Conservation (phyloP, 2,797 vertebrate genomes). For the Glossophaga mutica region DNA sequence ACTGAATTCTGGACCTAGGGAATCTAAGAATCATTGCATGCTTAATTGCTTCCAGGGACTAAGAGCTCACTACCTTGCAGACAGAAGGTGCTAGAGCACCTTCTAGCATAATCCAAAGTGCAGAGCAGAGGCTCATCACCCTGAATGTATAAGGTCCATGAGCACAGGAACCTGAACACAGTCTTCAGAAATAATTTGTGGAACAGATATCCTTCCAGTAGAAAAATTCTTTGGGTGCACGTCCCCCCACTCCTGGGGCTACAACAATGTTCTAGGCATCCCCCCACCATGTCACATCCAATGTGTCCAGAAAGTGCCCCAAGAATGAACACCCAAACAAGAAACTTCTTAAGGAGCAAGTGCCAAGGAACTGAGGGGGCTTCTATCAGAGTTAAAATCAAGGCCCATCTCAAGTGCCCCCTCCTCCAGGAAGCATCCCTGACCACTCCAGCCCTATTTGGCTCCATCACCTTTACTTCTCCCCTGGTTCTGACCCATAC, state of each 20-base stretch:
- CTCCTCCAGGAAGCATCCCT: neutral
- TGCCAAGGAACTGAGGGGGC: no score
- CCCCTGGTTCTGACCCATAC: neutral
- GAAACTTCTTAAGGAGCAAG: neutral
- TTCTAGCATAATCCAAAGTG: neutral
- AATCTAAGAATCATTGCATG: neutral
- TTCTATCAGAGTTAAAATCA: neutral
- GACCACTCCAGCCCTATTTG: neutral
- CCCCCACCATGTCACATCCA: neutral
- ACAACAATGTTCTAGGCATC: neutral
- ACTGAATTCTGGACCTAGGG: neutral
- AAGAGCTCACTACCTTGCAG: neutral
- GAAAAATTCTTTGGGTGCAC: no score
- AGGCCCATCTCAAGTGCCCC: neutral
- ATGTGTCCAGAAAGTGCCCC: neutral
- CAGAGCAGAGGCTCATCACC: neutral
- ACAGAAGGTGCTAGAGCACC: neutral
- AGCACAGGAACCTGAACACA: neutral
- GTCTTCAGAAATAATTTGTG: neutral
- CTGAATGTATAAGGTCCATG: neutral
- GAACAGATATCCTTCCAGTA: neutral
- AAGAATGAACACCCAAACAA: neutral
- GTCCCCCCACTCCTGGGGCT: neutral
- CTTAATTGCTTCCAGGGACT: neutral
- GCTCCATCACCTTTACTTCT: neutral